These are phyloP conservation scores for Bucorvus abyssinicus DNA, from an alignment of 2,797 vertebrate genomes.

Conservation along the genomic window DNA sequence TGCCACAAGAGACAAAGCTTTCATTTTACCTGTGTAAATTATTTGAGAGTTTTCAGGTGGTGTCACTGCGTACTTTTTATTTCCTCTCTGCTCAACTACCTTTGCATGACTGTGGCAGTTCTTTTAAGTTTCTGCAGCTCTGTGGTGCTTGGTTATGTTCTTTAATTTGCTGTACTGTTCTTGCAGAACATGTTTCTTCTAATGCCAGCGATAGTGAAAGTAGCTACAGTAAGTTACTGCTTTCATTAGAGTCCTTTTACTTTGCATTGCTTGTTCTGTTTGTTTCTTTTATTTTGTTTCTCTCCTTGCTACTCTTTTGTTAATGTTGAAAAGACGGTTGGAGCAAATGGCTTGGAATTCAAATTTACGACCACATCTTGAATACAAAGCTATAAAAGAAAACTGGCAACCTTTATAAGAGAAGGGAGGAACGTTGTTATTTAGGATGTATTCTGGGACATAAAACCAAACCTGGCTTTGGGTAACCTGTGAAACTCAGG, in stretches of 20 bases:
- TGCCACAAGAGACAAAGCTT: constrained; percentile 68
- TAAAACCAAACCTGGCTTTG: neutral
- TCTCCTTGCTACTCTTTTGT: constrained; percentile 35
- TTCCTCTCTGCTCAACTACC: constrained; percentile 49
- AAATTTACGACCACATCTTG: constrained; percentile 29
- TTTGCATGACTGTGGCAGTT: constrained; percentile 71
- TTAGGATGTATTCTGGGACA: neutral
- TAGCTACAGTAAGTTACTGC: constrained; percentile 83
- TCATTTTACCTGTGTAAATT: constrained; percentile 60
- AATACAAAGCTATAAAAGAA: neutral
- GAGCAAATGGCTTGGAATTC: constrained; percentile 78
- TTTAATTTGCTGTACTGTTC: constrained; percentile 85
- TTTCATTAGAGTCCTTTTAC: constrained; percentile 75
- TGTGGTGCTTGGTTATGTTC: constrained; percentile 74
- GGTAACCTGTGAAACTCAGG: neutral
- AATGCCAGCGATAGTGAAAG: constrained; percentile 85
- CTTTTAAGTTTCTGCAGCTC: constrained; percentile 72
- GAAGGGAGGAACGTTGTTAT: neutral
- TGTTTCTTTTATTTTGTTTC: constrained; percentile 62
- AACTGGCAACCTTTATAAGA: neutral
- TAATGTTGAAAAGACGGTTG: constrained; percentile 35
- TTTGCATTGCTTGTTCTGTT: constrained; percentile 74
- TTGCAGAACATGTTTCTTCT: constrained; percentile 85
- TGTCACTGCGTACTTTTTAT: constrained; percentile 33
- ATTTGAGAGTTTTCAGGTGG: constrained; percentile 13